Percentiles rank a stretch among this genome's conserved stretches.
Evolutionary conservation across 1,140 invertebrate species (phyloP).

Genomic region (Drosophila subobscura): DNA sequence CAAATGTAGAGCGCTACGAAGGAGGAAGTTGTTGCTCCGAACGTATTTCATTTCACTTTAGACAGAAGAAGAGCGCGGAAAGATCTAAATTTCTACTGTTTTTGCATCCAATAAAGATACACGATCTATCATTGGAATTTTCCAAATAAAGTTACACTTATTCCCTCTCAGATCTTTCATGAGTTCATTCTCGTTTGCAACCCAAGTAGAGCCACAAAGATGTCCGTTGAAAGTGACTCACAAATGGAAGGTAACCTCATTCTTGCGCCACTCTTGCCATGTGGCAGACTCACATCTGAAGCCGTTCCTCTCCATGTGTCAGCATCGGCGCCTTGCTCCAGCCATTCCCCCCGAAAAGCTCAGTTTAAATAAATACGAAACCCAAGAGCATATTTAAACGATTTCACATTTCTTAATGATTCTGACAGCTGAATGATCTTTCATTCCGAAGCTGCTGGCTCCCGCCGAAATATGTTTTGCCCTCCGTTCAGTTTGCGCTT

Average conservation of each 20-base stretch:
- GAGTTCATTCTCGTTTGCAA: too few species aligned
- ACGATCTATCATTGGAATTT: too few species aligned
- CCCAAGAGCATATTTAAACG: constrained; percentile 64
- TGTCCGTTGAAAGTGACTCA: too few species aligned
- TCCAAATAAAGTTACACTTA: too few species aligned
- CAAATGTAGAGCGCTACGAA: not conserved
- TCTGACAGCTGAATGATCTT: constrained; percentile 81
- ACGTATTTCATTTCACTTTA: not conserved
- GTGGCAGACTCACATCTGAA: constrained; percentile 9
- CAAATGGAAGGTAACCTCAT: not conserved
- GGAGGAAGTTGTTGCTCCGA: constrained; percentile 21
- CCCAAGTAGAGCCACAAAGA: too few species aligned
- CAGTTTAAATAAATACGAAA: constrained; percentile 52
- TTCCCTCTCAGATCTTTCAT: too few species aligned
- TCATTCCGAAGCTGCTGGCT: constrained; percentile 44
- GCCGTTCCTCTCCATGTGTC: constrained; percentile 50
- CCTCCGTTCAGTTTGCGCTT: constrained; percentile 27
- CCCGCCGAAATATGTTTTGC: constrained; percentile 32
- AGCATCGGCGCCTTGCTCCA: constrained; percentile 25
- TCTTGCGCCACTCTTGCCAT: not conserved
- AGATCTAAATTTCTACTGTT: too few species aligned
- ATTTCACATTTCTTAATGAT: constrained; percentile 80
- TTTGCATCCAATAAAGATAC: too few species aligned
- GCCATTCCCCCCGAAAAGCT: constrained; percentile 50
- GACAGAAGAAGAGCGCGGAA: not conserved